Base-by-base conservation (phyloP, 2,888 invertebrate species). In the Galerucella pusilla region DNA sequence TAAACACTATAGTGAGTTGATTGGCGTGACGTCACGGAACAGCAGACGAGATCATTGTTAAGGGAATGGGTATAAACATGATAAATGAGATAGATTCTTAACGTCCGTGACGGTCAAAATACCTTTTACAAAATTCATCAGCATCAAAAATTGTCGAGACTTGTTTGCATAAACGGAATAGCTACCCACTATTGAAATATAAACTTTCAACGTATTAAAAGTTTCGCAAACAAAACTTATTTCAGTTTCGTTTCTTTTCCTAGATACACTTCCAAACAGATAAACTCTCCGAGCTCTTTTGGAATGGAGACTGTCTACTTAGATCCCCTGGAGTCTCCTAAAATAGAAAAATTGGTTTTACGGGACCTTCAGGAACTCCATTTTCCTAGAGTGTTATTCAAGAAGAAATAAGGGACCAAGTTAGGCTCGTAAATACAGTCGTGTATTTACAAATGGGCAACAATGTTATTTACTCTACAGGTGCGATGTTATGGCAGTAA, bases 281-380 rank as follows among this genome's bases (percentile, higher is more conserved):
- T 73, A 73, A 68, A 71, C 71, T 71, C 71, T 67, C 67, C 46
- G 67, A 61, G 67, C 74, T 74, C 70, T 74, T 69, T 60, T 63
- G 16, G 20, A 65, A 42, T n/a, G 60, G 49, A 68, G 46, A 71
- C 35, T 67, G 71, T 74, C 74, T 71, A 74, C 70, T 74, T 74
- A 71, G 74, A 74, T 74, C 60, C 74, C 74, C 74, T 11, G 60
- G 74, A 74, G 74, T 70, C 66, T 70, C 61, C 61, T 74, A 71
- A 74, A 74, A 70, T 71, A 71, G 70, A 71, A 70, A 66, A 71
- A 74, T 71, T 66, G 70, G 67, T 70, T 74, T 54, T 65, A 52
- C 60, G 61, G 67, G 71, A 71, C 74, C 74, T 70, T 71, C 54
- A 28, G 66, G 66, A 63, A 57, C 63, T 46, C 60, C 60, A 74